Conservation (phyloP, 2,113 vertebrate species). For the Physeter macrocephalus region DNA sequence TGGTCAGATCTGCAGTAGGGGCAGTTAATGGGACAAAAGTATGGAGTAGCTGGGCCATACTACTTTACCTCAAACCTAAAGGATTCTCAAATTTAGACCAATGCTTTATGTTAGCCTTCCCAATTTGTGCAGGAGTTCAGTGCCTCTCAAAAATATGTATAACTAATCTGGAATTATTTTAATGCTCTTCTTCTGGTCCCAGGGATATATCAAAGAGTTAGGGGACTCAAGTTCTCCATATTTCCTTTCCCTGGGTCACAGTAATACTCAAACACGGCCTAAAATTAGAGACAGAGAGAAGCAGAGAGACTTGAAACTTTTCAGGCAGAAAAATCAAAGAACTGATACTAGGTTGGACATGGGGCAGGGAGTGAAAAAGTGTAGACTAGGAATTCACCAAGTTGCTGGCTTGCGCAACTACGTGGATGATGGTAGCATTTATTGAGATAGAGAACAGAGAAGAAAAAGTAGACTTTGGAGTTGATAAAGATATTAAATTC, state of each 20-base stretch:
- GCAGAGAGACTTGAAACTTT: background rate
- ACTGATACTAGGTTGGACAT: background rate
- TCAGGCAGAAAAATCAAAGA: background rate
- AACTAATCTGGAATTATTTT: background rate
- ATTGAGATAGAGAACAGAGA: background rate
- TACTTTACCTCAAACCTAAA: background rate
- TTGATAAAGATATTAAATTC: conserved; percentile 15
- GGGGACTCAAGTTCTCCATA: background rate
- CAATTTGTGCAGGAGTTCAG: background rate
- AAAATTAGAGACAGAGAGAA: background rate
- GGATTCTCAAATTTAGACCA: background rate
- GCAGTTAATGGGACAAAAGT: background rate
- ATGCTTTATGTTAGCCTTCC: background rate
- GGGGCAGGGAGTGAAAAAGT: background rate
- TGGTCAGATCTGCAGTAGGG: background rate
- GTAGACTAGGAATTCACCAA: background rate
- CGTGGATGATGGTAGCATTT: background rate
- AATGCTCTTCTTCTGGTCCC: background rate
- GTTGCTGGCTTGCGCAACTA: background rate
- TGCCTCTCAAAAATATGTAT: background rate
- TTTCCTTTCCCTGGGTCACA: background rate
- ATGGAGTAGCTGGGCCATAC: too few relatives aligned
- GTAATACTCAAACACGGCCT: background rate
- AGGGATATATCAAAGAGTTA: background rate
- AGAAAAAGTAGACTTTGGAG: background rate